phyloP scores from a whole-genome alignment of 2,113 vertebrate species.

The Donacobius atricapilla region DNA sequence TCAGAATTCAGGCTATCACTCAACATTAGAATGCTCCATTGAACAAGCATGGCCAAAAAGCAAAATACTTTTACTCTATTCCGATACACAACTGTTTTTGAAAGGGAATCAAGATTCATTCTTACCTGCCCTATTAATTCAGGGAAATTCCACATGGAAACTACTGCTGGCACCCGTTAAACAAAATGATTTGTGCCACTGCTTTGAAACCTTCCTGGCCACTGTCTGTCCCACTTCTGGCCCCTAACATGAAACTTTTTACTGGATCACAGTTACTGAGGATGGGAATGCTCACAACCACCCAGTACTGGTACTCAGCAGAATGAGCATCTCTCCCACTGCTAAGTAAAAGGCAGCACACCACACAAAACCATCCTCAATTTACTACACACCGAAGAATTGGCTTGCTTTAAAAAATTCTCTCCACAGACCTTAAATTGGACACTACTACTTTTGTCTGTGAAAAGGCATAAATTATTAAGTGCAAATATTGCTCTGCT shows the following conservation, averaged over 20 bases:
- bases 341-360: neutral
- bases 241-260: neutral
- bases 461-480: neutral
- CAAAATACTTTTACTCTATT: neutral
- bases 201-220: neutral
- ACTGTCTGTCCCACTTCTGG: neutral
- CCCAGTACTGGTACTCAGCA: neutral
- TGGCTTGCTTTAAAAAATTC: neutral
- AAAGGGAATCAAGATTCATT: neutral
- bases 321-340: neutral
- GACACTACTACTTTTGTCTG: neutral
- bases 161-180: fast-evolving
- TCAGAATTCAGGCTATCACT: neutral
- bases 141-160: fast-evolving
- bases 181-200: fast-evolving
- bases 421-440: neutral
- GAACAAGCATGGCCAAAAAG: neutral
- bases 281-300: neutral
- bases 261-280: neutral
- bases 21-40: neutral
- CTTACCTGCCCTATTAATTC: neutral
- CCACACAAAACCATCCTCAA: neutral
- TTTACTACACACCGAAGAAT: neutral
- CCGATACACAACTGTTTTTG: neutral
- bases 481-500: fast-evolving